Base-by-base conservation (phyloP, 1,140 invertebrate genomes). In the Drosophila rufa region DNA sequence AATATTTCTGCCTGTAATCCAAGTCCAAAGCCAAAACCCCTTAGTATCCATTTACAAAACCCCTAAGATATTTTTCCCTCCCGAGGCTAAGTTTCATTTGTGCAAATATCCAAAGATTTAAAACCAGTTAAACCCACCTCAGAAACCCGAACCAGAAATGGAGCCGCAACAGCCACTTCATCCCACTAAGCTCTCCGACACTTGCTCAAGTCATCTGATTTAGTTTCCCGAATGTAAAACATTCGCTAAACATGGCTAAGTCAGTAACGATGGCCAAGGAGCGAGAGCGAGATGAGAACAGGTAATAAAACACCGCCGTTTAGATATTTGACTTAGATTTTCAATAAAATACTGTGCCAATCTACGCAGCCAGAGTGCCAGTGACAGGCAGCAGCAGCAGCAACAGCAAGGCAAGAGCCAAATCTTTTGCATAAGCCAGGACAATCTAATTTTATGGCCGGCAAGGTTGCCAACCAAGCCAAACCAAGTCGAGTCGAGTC, bases 281-380 rank as follows among this genome's bases (percentile, higher is more conserved):
- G 38, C n/a, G 22, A 22, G 27, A 57, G 56, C 12, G 33, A 47
- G 42, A 64, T 56, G 60, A 60, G 79, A 77, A 67, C 83, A 89
- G 83, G 83, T 87, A 87, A 87, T 87, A 87, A 87, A 87, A 89
- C 83, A 89, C 73, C 68, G 80, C 66, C 83, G 77, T 87, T 87
- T 87, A 87, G 83, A 87, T 87, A 80, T 87, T 61, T 74, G 77
- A 69, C 80, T 89, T 84, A 89, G 83, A 87, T 87, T 89, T 87
- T 89, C 83, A 87, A 87, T 87, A 87, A 82, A 84, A 71, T 68
- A 70, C 66, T 77, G 64, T 68, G 59, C 47, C 81, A 84, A 82
- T 82, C 68, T 78, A 84, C 73, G 70, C 70, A 73, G 46, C 57
- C 36, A 68, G 50, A 48, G 4, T 67, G 65, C 58, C 17, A 60